Evolutionary conservation across 2,113 vertebrate genomes (phyloP).

Genomic region (Paedocypris sp.): DNA sequence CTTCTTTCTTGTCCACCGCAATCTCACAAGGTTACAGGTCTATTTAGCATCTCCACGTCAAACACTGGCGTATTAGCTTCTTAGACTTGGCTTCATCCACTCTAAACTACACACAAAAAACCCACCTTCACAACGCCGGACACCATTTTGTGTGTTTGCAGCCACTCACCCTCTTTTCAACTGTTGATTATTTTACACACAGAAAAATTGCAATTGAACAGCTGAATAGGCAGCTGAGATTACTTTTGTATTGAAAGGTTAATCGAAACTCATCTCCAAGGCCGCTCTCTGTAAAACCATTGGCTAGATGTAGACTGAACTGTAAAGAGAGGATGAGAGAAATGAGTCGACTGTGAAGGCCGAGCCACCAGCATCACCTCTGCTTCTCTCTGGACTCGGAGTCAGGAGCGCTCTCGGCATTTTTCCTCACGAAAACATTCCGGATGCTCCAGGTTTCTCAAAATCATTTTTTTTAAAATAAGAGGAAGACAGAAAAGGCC

Average conservation of each 20-base stretch:
- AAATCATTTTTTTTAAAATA: background rate
- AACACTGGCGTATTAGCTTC: no score
- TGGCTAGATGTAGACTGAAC: background rate
- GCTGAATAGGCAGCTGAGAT: slow-evolving; percentile 11
- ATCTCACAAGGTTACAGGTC: no score
- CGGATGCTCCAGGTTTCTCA: background rate
- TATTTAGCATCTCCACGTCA: no score
- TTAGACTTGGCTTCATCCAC: background rate
- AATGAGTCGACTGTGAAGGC: background rate
- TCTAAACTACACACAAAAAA: background rate
- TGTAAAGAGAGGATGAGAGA: slow-evolving; percentile 14
- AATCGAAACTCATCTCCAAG: slow-evolving; percentile 23
- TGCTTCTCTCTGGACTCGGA: background rate
- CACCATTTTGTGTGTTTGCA: slow-evolving; percentile 5
- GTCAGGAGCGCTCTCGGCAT: slow-evolving; percentile 32
- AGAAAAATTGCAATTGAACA: slow-evolving; percentile 25
- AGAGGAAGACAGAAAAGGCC: background rate
- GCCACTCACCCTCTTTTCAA: background rate
- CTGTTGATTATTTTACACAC: slow-evolving; percentile 20
- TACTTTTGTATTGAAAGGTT: slow-evolving; percentile 25
- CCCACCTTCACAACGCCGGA: background rate
- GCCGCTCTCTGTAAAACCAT: background rate
- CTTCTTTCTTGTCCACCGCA: no score
- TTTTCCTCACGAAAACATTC: no score
- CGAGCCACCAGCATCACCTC: background rate